phyloP scores from a whole-genome alignment of 2,113 vertebrate genomes.

The Tupaia chinensis region DNA sequence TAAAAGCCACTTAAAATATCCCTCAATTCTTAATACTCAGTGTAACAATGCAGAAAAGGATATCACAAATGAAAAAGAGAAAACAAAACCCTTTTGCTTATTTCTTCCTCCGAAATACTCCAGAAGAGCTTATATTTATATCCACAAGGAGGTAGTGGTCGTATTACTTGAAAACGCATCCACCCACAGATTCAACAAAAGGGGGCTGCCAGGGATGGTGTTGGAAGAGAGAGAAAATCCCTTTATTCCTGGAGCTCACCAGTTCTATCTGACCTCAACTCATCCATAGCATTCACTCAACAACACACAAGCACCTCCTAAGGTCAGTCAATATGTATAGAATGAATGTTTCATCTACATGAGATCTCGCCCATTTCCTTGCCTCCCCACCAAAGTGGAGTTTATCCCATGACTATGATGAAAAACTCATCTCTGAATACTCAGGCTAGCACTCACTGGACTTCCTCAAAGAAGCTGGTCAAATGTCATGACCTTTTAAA shows the following conservation, averaged over 20 bases:
- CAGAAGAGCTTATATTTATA: neutral
- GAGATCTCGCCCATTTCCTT: neutral
- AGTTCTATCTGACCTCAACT: neutral
- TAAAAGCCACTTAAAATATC: constrained; percentile 26
- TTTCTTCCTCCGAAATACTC: constrained; percentile 45
- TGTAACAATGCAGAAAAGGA: neutral
- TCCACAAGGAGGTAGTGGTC: neutral
- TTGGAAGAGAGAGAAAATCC: neutral
- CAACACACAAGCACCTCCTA: neutral
- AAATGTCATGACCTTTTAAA: constrained; percentile 58
- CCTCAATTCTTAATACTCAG: constrained; percentile 14
- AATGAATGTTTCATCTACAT: neutral
- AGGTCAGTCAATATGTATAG: neutral
- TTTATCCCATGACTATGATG: neutral
- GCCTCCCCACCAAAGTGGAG: neutral
- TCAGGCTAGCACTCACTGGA: neutral
- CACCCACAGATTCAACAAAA: neutral
- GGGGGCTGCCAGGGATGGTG: no score
- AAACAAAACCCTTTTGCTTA: neutral
- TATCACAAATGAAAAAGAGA: neutral
- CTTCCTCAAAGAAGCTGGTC: constrained; percentile 32
- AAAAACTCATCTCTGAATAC: constrained; percentile 31
- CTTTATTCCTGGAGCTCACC: neutral
- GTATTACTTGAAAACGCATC: neutral
- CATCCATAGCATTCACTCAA: neutral